Conservation (phyloP, 2,113 vertebrate species). For the Caranx ignobilis region DNA sequence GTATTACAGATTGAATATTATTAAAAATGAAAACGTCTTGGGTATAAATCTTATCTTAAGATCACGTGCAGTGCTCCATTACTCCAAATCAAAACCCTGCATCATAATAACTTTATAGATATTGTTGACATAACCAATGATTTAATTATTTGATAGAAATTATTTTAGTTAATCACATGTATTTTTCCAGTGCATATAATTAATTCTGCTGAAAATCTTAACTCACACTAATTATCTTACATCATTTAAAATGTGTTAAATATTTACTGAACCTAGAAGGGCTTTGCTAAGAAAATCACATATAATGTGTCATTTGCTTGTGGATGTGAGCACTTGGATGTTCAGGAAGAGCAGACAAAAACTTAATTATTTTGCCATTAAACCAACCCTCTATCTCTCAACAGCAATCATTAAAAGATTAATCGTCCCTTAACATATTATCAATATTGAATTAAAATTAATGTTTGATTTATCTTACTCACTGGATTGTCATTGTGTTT, state of each 20-base stretch:
- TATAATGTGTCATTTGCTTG: background rate
- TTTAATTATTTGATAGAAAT: background rate
- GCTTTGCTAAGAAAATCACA: background rate
- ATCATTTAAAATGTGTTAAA: background rate
- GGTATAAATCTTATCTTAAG: background rate
- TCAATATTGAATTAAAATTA: conserved; percentile 5
- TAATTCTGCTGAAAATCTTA: background rate
- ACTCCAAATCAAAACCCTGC: background rate
- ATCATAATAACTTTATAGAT: background rate
- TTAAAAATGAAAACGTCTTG: background rate
- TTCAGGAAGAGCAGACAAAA: conserved; percentile 6
- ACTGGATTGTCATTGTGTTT: background rate
- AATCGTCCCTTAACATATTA: background rate
- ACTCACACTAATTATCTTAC: background rate
- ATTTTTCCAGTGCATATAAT: background rate
- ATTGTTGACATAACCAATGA: background rate
- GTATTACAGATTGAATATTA: background rate
- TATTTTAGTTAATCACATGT: background rate
- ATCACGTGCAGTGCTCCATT: background rate
- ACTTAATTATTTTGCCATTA: conserved; percentile 14
- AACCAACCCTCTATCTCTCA: conserved; percentile 1
- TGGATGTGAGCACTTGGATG: background rate
- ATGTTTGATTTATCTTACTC: conserved; percentile 30
- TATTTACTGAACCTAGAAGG: background rate
- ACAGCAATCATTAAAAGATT: conserved; percentile 18